These are phyloP conservation scores for Caenorhabditis sp. DNA, from an alignment of 2,888 invertebrate genomes.

Conservation along the genomic window DNA sequence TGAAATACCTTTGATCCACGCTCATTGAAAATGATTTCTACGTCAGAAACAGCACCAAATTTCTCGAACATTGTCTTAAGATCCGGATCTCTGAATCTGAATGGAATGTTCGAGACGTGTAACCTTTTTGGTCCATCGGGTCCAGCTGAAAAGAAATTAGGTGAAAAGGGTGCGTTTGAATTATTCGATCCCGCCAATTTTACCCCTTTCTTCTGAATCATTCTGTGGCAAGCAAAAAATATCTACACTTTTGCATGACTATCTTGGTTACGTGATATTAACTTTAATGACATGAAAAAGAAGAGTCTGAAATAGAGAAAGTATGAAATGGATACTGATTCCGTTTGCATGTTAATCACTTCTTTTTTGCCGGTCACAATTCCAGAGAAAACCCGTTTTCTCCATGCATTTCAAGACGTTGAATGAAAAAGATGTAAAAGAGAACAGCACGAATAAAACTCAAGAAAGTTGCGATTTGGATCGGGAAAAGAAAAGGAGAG, in stretches of 20 bases:
- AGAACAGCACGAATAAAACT: conserved; percentile 69
- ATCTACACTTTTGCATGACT: conserved; percentile 51
- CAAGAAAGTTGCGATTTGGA: conserved; percentile 61
- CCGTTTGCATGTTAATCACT: conserved; percentile 59
- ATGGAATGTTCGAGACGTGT: conserved; percentile 99
- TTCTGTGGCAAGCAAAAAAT: conserved; percentile 52
- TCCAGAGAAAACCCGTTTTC: conserved; percentile 38
- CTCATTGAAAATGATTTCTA: conserved; percentile 99
- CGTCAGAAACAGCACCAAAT: conserved; percentile 98
- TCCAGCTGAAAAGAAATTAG: conserved; percentile 52
- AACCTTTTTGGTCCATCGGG: conserved; percentile 87
- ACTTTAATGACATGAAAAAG: conserved; percentile 35
- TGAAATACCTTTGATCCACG: conserved; percentile 92
- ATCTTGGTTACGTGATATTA: conserved; percentile 57
- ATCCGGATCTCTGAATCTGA: conserved; percentile 98
- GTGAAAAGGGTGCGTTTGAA: neutral
- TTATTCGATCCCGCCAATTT: conserved; percentile 15
- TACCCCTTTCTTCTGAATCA: conserved; percentile 41
- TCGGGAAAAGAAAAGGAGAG: conserved; percentile 58
- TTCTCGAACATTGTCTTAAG: conserved; percentile 90
- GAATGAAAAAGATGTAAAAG: conserved; percentile 56
- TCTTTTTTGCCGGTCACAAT: conserved; percentile 41
- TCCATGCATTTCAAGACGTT: conserved; percentile 66
- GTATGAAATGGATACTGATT: conserved; percentile 25
- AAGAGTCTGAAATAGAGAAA: conserved; percentile 10